Evolutionary conservation across 2,888 invertebrate species (phyloP).

Genomic region (Hedya salicella): DNA sequence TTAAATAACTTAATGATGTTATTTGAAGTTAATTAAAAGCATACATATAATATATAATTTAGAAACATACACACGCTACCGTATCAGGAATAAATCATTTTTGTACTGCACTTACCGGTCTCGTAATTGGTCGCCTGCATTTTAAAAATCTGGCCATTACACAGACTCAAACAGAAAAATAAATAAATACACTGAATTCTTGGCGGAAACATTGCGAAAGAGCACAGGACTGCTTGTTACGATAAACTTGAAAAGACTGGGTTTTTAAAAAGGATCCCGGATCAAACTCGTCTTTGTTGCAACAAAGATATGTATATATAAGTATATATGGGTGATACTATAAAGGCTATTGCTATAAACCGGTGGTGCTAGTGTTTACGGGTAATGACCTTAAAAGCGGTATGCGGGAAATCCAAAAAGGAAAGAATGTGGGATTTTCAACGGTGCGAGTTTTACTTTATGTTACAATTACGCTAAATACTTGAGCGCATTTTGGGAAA

Average conservation of each 20-base stretch:
- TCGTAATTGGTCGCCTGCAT: conserved; percentile 14
- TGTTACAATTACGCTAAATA: too few relatives aligned
- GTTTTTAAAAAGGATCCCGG: conserved; percentile 40
- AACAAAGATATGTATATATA: too few relatives aligned
- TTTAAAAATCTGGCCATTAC: conserved; percentile 49
- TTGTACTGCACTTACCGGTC: conserved; percentile 12
- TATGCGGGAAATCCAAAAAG: not conserved
- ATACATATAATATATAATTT: too few relatives aligned
- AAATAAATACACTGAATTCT: conserved; percentile 48
- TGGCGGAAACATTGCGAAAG: conserved; percentile 52
- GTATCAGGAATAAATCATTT: not conserved
- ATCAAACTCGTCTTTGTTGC: conserved; percentile 22
- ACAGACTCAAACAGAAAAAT: conserved; percentile 46
- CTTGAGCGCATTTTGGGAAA: too few relatives aligned
- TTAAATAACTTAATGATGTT: too few relatives aligned
- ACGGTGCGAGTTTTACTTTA: not conserved
- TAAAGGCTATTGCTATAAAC: conserved; percentile 4
- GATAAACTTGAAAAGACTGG: conserved; percentile 47
- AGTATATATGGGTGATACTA: conserved; percentile 9
- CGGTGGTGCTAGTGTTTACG: conserved; percentile 21
- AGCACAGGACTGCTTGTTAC: conserved; percentile 49
- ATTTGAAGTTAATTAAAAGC: too few relatives aligned
- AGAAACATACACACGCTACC: not conserved
- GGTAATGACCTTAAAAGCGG: conserved; percentile 23
- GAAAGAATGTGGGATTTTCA: not conserved